Evolutionary conservation across 30 jellyfish, hydroid and myxozoan species (phyloP).

Genomic region (Phacellophora camtschatica): DNA sequence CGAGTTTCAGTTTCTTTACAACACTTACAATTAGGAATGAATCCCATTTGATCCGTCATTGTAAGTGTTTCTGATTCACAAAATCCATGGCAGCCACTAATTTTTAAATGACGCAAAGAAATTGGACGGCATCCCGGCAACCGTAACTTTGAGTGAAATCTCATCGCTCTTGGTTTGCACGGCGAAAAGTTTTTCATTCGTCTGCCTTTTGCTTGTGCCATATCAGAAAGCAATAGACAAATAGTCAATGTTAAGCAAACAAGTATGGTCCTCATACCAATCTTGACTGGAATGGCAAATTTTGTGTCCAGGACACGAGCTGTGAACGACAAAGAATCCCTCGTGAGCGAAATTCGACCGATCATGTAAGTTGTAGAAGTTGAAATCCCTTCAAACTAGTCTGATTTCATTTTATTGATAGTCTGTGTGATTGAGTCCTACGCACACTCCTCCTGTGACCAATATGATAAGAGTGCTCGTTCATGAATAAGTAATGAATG

Average conservation of each 20-base stretch:
- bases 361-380: no score
- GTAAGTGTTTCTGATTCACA: slow-evolving; percentile 55
- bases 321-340: background rate
- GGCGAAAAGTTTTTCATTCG: slow-evolving; percentile 27
- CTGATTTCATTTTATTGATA: no score
- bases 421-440: no score
- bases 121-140: slow-evolving; percentile 23
- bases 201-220: slow-evolving; percentile 60
- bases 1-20: slow-evolving; percentile 16
- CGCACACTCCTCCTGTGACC: slow-evolving; percentile 12
- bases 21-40: slow-evolving; percentile 31
- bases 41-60: slow-evolving; percentile 28
- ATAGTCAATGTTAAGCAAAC: slow-evolving; percentile 1
- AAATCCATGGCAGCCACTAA: slow-evolving; percentile 41
- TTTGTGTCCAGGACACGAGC: slow-evolving; percentile 17
- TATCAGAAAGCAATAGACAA: slow-evolving; percentile 26
- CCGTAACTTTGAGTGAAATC: background rate
- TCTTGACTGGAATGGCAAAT: background rate
- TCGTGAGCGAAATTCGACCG: no score
- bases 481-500: slow-evolving; percentile 51
- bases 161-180: slow-evolving; percentile 22
- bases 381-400: no score
- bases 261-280: slow-evolving; percentile 55
- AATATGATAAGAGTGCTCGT: slow-evolving; percentile 19
- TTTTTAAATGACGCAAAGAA: background rate